Evolutionary conservation across 2,113 vertebrate genomes (phyloP).

Genomic region (Gnathonemus longibarbis): DNA sequence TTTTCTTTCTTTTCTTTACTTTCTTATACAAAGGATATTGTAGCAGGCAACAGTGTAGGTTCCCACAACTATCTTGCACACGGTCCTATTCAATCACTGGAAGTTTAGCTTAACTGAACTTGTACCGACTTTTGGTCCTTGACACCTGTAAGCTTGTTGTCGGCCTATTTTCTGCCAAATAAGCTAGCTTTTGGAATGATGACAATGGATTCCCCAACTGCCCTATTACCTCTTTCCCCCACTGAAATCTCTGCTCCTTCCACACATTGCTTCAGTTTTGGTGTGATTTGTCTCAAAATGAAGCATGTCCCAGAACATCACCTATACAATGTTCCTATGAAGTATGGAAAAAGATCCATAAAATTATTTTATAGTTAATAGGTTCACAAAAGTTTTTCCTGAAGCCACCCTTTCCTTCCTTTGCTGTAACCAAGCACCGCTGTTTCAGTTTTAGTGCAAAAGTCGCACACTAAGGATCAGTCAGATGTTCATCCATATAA

Average conservation of each 20-base stretch:
- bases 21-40: background rate
- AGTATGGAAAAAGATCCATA: background rate
- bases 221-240: background rate
- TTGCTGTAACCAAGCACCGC: background rate
- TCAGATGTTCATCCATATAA: background rate
- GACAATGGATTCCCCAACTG: background rate
- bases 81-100: background rate
- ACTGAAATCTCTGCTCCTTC: background rate
- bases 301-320: background rate
- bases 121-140: background rate
- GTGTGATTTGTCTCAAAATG: background rate
- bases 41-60: background rate
- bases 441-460: background rate
- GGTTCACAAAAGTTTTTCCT: background rate
- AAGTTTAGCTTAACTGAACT: background rate
- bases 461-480: background rate
- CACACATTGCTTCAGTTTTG: background rate
- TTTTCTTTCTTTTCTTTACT: background rate
- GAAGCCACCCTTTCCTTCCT: background rate
- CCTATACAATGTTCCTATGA: background rate
- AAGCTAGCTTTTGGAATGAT: background rate
- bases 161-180: background rate
- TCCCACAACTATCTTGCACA: background rate
- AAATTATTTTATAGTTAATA: background rate
- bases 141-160: background rate